Evolutionary conservation across 2,888 invertebrate species (phyloP), one percentile per base, ranked within the genome.

Genomic region (Tipula confusa): DNA sequence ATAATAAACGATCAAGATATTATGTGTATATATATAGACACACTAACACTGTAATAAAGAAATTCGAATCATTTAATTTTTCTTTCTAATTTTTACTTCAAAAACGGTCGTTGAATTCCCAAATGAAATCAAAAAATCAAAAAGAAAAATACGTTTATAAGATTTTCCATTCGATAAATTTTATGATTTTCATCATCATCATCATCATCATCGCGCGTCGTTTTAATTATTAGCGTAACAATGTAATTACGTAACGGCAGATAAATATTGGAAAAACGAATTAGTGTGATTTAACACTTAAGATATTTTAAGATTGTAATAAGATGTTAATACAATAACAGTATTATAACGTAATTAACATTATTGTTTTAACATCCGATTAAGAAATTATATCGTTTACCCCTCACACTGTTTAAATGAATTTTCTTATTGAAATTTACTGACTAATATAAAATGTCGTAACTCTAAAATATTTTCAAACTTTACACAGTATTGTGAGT

Each of bases 171-270:
- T 64, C 64, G 64, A 18, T 64, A 64, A 24, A 64, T 24, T 64
- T 64, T 64, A 64, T 64, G 64, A 64, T 64, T 64, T 64, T n/a
- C 64, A 64, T 64, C 64, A 2, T 24, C 24, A 64, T 24, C 64
- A 64, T 64, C 64, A 33, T 33, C 33, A 33, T n/a, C n/a, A n/a
- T n/a, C n/a, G n/a, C n/a, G n/a, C 18, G 9, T 64, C 24, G 24
- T 64, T 11, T 64, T 64, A 64, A 64, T 64, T 64, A 64, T 64
- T 64, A 64, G 64, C 64, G 64, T 64, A 64, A 64, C 64, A 64
- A 64, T 24, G 24, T 15, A 18, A 64, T 64, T 64, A 64, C 24
- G 24, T 64, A 64, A 64, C 64, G 64, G 24, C 64, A 5, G 24
- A 64, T 64, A 64, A 64, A 64, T 64, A 24, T 24, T 11, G 24